Base-by-base conservation (phyloP, 2,888 invertebrate genomes). In the Oegoconia quadripuncta region DNA sequence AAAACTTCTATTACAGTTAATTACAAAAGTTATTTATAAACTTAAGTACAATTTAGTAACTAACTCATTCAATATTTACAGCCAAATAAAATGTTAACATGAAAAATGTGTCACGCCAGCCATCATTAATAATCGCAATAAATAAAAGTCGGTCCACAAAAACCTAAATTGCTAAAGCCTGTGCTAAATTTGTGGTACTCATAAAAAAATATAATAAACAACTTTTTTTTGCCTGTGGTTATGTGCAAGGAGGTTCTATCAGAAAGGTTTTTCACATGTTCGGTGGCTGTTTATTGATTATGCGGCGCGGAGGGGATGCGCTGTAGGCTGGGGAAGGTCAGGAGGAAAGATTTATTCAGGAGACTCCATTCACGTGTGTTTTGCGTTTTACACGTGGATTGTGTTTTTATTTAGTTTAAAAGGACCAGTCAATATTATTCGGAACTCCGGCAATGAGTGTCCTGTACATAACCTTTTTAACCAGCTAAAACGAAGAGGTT, bases 211-310 rank as follows among this genome's bases (percentile, higher is more conserved):
- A 30, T 11, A 7, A 16, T 17, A 17, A 30, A 30, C 7, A 16
- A 29, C 9, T 3, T 8, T 29, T 15, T 31, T 14, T 13, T 4
- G 5, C 20, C 37, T 36, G 45, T 63, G 57, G 52, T 64, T 62
- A 59, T 50, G 54, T 55, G 52, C 53, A 59, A 42, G 36, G 41
- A 39, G 39, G 30, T 16, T 34, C 17, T 28, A 32, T 12, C n/a
- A 2, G 5, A 20, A 43, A 48, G 41, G 48, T 55, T 47, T 48
- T 54, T 45, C 55, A 56, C 62, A 61, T 60, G 60, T 56, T 59
- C 50, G 48, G 54, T 64, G 61, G 64, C 63, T 59, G 55, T 53
- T 62, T 79, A 79, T 79, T 69, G 79, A 79, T 79, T 77, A 48
- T 63, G 68, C 34, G 34, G 34, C 63, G 64, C 63, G 55, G 53